Evolutionary conservation across 2,113 vertebrate species (phyloP), one percentile per base, ranked within the genome.

Genomic region (Pipa parva): DNA sequence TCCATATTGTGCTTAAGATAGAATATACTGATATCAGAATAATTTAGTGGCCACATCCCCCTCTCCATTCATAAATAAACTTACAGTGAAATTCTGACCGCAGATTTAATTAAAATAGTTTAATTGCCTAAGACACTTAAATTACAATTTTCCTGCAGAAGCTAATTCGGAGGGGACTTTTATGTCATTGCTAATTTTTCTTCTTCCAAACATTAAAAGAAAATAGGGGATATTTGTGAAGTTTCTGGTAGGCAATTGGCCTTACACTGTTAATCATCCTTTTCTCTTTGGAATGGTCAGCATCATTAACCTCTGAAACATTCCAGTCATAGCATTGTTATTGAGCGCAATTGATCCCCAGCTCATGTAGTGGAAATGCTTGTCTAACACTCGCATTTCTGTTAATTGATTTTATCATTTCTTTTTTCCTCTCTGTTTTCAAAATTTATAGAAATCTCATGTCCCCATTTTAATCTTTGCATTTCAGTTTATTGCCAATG

Each of bases 91-190:
- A 12, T 33, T 17, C 31, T 28, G 50, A 42, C 31, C 50, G 10
- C 33, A 63, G 50, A 54, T 64, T 54, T 64, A 64, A 64, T 64
- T 64, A 64, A 64, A 64, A 45, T 37, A 18, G 9, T 45, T 39
- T 64, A 64, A 64, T 64, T 55, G 49, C 31, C 18, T 37, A 4
- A 17, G 17, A 31, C 15, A 3, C 61, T 55, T 39, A 39, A 64
- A 64, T 64, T 64, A 55, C 63, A 55, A 21, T 45, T 33, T 15
- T 27, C 6, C 50, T 42, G 17, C 50, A 17, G n/a, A 49, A 64
- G 50, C 48, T 48, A 48, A 63, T 20, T 31, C 33, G 26, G 24
- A 54, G 25, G 15, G n/a, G 48, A 25, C 26, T 45, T 24, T 42
- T 15, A n/a, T 20, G 18, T 36, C 17, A 42, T 13, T 33, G 54